Conservation (phyloP, 2,888 invertebrate species). For the Plemyria rubiginata region DNA sequence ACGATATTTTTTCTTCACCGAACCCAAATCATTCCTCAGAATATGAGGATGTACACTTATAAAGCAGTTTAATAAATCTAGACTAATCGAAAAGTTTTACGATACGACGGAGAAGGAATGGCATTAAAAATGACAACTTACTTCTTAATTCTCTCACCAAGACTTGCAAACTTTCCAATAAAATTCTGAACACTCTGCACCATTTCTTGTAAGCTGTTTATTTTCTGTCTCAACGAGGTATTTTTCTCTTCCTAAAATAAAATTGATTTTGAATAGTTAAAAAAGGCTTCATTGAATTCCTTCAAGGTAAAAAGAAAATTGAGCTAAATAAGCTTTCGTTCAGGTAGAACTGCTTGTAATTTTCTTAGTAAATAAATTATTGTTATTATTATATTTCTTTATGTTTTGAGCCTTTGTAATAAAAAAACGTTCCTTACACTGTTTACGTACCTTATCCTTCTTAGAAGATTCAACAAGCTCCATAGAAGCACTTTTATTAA, state of each 20-base stretch:
- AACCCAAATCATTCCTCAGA: too few relatives aligned
- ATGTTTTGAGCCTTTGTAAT: background rate
- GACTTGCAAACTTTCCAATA: constrained; percentile 94
- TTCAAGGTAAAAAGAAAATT: too few relatives aligned
- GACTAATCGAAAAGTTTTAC: constrained; percentile 20
- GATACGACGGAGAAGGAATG: constrained; percentile 19
- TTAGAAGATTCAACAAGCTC: constrained; percentile 41
- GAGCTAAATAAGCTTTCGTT: too few relatives aligned
- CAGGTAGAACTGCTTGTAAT: too few relatives aligned
- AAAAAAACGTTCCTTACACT: constrained; percentile 1
- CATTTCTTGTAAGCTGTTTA: constrained; percentile 97
- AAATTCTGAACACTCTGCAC: constrained; percentile 97
- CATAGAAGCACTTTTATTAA: constrained; percentile 35
- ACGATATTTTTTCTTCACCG: too few relatives aligned
- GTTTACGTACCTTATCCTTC: constrained; percentile 39
- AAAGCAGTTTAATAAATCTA: background rate
- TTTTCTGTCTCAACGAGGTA: constrained; percentile 93
- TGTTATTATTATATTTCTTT: too few relatives aligned
- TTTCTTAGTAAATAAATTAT: too few relatives aligned
- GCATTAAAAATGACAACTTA: constrained; percentile 70
- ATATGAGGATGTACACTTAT: background rate
- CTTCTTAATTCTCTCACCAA: constrained; percentile 97
- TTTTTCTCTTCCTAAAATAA: constrained; percentile 89
- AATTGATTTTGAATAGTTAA: too few relatives aligned
- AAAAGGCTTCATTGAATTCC: too few relatives aligned